Evolutionary conservation across 2,888 invertebrate species (phyloP).

Genomic region (Acanthosoma haemorrhoidale): DNA sequence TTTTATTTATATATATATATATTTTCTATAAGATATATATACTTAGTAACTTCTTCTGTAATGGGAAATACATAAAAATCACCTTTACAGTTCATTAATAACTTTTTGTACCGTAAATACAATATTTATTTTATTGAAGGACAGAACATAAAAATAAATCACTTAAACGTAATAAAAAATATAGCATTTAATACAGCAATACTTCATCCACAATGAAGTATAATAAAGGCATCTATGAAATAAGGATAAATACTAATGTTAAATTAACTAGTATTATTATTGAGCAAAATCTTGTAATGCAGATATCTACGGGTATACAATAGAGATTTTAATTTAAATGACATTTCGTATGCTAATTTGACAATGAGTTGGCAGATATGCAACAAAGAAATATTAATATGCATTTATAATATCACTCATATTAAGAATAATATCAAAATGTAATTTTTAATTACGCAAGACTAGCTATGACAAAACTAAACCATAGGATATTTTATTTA

Average conservation of each 20-base stretch:
- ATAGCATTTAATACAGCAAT: slow-evolving; percentile 16
- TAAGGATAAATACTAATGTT: too few relatives aligned
- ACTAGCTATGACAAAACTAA: too few relatives aligned
- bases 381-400: too few relatives aligned
- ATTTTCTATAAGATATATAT: slow-evolving; percentile 1
- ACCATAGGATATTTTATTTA: too few relatives aligned
- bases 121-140: not conserved
- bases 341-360: too few relatives aligned
- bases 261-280: slow-evolving; percentile 1
- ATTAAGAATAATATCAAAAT: too few relatives aligned
- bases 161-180: not conserved
- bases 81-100: not conserved
- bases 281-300: slow-evolving; percentile 1
- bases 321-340: not conserved
- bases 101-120: slow-evolving; percentile 17
- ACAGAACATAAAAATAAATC: not conserved
- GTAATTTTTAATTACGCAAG: too few relatives aligned
- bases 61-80: slow-evolving; percentile 7
- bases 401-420: too few relatives aligned
- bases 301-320: not conserved
- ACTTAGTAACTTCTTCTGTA: not conserved
- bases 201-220: slow-evolving; percentile 21
- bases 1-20: slow-evolving; percentile 17
- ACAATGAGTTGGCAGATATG: too few relatives aligned
- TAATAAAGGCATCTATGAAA: not conserved